A percentile compares a stretch with the other conserved stretches of the same genome.
These are phyloP conservation scores for Holacanthus passer DNA, from an alignment of 2,113 vertebrate genomes.

Conservation along the genomic window DNA sequence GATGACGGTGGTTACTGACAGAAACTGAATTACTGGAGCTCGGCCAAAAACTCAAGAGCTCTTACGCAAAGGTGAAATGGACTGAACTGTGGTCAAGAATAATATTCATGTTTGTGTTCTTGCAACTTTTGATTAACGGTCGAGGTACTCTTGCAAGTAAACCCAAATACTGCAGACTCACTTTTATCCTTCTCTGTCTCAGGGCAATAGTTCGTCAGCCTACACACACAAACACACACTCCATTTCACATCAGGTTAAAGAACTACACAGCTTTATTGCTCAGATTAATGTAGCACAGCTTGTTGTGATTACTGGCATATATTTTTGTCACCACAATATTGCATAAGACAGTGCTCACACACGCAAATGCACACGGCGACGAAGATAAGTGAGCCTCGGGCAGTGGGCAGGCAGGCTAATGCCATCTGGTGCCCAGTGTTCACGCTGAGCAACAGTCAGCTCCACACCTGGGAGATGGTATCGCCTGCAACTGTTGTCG, in stretches of 20 bases:
- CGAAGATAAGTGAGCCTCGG: conserved; percentile 52
- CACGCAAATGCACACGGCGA: conserved; percentile 50
- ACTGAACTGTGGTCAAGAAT: neutral
- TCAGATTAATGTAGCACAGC: conserved; percentile 40
- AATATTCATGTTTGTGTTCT: conserved; percentile 6
- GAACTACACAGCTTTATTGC: conserved; percentile 31
- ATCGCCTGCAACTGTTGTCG: conserved; percentile 65
- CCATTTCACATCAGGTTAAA: conserved; percentile 26
- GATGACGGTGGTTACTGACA: conserved; percentile 5
- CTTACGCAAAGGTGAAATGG: conserved; percentile 3
- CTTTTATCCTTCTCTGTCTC: conserved; percentile 22
- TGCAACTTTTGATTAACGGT: neutral
- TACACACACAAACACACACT: conserved; percentile 12
- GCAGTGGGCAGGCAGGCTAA: conserved; percentile 44
- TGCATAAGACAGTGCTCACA: conserved; percentile 21
- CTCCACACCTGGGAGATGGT: conserved; percentile 74
- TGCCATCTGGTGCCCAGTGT: conserved; percentile 75
- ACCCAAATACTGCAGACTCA: conserved; percentile 8
- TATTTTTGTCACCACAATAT: conserved; percentile 35
- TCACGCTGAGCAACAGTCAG: conserved; percentile 72
- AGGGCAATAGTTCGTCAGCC: neutral
- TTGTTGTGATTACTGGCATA: conserved; percentile 45
- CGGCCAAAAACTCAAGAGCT: neutral
- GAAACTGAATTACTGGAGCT: conserved; percentile 22
- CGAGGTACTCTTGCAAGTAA: neutral